These are phyloP conservation scores for Anoura caudifer DNA, from an alignment of 2,113 vertebrate species.

Conservation along the genomic window DNA sequence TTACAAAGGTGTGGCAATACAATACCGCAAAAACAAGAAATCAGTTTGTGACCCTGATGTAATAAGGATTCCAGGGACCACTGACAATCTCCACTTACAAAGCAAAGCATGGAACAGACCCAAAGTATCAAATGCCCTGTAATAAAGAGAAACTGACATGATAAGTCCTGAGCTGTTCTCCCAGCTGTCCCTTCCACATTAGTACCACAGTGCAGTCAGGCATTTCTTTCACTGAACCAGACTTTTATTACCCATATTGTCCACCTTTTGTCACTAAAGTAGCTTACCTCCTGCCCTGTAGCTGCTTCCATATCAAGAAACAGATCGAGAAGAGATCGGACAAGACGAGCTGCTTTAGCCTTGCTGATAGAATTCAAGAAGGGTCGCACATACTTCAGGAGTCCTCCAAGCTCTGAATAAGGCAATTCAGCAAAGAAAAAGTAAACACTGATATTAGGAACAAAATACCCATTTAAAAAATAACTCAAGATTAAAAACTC, in stretches of 20 bases:
- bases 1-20: conserved; percentile 68
- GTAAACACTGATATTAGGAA: neutral
- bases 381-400: conserved; percentile 97
- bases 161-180: conserved; percentile 46
- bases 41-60: conserved; percentile 74
- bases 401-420: conserved; percentile 92
- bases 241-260: neutral
- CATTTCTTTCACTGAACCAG: conserved; percentile 37
- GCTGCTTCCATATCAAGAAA: conserved; percentile 99
- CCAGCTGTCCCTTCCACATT: conserved; percentile 12
- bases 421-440: conserved; percentile 44
- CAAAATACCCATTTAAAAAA: conserved; percentile 6
- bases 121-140: conserved; percentile 73
- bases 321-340: conserved; percentile 95
- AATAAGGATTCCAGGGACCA: conserved; percentile 70
- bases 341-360: conserved; percentile 94
- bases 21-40: conserved; percentile 76
- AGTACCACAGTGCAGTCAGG: neutral
- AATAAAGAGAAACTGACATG: conserved; percentile 74
- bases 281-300: conserved; percentile 95
- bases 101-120: conserved; percentile 70
- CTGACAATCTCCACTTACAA: conserved; percentile 76
- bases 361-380: conserved; percentile 98
- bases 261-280: neutral
- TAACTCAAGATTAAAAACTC: neutral